These are phyloP conservation scores for Grammomys dolichurus DNA, from an alignment of 2,113 vertebrate species.

Conservation along the genomic window DNA sequence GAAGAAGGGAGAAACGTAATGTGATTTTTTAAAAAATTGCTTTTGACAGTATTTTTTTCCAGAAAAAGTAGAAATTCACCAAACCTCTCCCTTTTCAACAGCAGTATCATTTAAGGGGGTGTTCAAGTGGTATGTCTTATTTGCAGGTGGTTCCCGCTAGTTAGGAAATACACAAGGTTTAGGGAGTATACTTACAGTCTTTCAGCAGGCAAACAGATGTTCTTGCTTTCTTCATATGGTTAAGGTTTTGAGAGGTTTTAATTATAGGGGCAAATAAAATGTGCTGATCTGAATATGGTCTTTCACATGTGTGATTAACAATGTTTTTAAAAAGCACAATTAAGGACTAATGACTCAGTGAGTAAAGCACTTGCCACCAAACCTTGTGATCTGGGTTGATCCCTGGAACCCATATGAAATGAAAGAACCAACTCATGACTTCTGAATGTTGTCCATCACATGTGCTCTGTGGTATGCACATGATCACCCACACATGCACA, in stretches of 20 bases:
- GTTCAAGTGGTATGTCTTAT: not conserved
- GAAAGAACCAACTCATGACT: not conserved
- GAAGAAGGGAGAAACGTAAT: not conserved
- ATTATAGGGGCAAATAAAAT: not conserved
- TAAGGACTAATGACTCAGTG: too few relatives aligned
- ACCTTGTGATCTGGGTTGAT: not conserved
- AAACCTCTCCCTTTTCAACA: not conserved
- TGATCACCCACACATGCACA: not conserved
- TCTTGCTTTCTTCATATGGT: not conserved
- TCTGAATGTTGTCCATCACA: not conserved
- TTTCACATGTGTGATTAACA: not conserved
- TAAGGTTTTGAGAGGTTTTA: constrained; percentile 30
- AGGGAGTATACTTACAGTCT: not conserved
- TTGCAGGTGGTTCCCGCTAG: not conserved
- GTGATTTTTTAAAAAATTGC: constrained; percentile 2
- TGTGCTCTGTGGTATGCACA: not conserved
- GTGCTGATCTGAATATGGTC: not conserved
- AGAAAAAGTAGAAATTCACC: not conserved
- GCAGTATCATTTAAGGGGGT: not conserved
- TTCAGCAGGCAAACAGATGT: not conserved
- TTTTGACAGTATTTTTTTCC: not conserved
- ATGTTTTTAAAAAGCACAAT: not conserved
- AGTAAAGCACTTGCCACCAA: not conserved
- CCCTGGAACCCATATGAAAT: not conserved
- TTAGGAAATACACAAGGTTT: constrained; percentile 2